These are phyloP conservation scores for Myoxocephalus aenaeus DNA, from an alignment of 2,797 vertebrate genomes.

Conservation along the genomic window DNA sequence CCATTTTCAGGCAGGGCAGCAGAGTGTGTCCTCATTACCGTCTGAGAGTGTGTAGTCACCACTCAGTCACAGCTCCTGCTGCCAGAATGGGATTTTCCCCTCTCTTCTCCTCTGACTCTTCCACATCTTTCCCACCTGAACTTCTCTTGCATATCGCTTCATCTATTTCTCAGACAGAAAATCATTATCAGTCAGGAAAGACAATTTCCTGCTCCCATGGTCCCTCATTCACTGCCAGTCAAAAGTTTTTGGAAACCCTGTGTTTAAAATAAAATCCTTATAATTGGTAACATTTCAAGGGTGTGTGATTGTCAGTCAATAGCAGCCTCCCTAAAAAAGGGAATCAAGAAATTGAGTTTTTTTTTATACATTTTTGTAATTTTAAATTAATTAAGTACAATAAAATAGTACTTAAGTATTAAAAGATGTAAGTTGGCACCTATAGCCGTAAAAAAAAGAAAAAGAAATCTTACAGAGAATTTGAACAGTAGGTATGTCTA, in stretches of 20 bases:
- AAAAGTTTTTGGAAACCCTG: conserved; percentile 41
- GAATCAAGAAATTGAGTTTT: not conserved
- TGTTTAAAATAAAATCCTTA: conserved; percentile 5
- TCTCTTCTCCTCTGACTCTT: conserved; percentile 54
- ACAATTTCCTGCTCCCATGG: conserved; percentile 76
- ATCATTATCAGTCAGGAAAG: conserved; percentile 78
- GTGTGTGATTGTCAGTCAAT: not conserved
- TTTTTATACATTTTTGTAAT: not conserved
- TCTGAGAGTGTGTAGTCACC: conserved; percentile 73
- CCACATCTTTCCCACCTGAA: conserved; percentile 69
- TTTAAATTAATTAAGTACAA: not conserved
- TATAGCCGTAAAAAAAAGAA: too few relatives aligned
- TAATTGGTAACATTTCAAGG: conserved; percentile 13
- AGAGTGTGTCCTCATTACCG: conserved; percentile 79
- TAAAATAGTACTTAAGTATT: not conserved
- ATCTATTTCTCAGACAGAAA: conserved; percentile 80
- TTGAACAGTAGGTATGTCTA: not conserved
- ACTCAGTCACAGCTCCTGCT: conserved; percentile 74
- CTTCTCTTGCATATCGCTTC: conserved; percentile 77
- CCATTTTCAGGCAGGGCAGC: conserved; percentile 72
- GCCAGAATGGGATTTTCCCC: conserved; percentile 70
- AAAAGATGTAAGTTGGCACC: not conserved
- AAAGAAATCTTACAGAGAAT: not conserved
- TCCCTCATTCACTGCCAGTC: conserved; percentile 48
- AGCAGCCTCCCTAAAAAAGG: not conserved